These are phyloP conservation scores for Buphagus erythrorhynchus DNA, from an alignment of 2,797 vertebrate genomes.

Conservation along the genomic window DNA sequence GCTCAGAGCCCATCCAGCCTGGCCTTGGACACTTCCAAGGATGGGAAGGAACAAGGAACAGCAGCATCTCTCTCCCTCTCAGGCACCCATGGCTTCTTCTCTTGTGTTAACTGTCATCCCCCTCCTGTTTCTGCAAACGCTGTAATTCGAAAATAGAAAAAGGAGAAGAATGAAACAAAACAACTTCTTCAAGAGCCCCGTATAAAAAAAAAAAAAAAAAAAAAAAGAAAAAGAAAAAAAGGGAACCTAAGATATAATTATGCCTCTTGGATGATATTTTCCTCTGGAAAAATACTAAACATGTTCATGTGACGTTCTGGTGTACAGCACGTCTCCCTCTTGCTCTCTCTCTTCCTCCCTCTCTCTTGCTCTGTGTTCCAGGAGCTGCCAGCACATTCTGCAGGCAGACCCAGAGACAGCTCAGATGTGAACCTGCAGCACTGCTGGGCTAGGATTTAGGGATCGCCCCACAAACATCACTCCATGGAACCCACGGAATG, in stretches of 20 bases:
- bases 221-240: neutral
- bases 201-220: neutral
- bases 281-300: constrained; percentile 51
- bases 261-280: constrained; percentile 39
- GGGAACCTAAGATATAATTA: constrained; percentile 60
- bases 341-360: neutral
- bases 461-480: neutral
- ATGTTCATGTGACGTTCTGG: constrained; percentile 3
- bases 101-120: constrained; percentile 16
- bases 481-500: neutral
- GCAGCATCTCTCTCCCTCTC: neutral
- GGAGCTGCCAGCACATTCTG: neutral
- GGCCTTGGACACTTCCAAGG: neutral
- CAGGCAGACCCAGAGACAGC: neutral
- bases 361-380: neutral
- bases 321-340: neutral
- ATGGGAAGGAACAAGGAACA: neutral
- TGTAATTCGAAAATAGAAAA: constrained; percentile 53
- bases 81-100: neutral
- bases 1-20: neutral
- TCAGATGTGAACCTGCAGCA: neutral
- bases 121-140: constrained; percentile 25
- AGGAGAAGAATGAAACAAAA: constrained; percentile 58
- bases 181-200: neutral
- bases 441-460: neutral